Evolutionary conservation across 2,797 vertebrate species (phyloP).

Genomic region (Benthosema pterotum): DNA sequence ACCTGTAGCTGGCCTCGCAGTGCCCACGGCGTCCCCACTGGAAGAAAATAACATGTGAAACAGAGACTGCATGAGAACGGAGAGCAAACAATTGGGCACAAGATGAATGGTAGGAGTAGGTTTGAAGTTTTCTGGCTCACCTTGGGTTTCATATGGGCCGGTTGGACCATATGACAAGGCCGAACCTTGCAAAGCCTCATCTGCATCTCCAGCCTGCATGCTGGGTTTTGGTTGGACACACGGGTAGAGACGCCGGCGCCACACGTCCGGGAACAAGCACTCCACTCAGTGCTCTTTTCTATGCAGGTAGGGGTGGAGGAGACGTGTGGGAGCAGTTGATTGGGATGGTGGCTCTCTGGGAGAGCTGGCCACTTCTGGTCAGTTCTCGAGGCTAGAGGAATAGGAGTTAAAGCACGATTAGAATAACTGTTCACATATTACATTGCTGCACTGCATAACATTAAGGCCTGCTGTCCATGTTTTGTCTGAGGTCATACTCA

Average conservation of each 20-base stretch:
- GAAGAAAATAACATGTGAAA: not conserved
- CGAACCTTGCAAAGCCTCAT: slow-evolving; percentile 82
- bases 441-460: too few species aligned
- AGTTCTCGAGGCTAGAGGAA: slow-evolving; percentile 60
- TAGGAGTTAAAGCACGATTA: not conserved
- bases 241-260: slow-evolving; percentile 88
- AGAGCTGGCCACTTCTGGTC: slow-evolving; percentile 47
- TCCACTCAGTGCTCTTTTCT: slow-evolving; percentile 88
- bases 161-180: slow-evolving; percentile 73
- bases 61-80: not conserved
- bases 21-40: slow-evolving; percentile 58
- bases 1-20: slow-evolving; percentile 72
- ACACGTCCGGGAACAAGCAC: slow-evolving; percentile 88
- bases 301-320: slow-evolving; percentile 48
- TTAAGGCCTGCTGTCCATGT: not conserved
- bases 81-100: not conserved
- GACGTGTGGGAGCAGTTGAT: slow-evolving; percentile 12
- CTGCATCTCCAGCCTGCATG: slow-evolving; percentile 89
- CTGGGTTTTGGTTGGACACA: slow-evolving; percentile 88
- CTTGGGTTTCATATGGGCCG: slow-evolving; percentile 21
- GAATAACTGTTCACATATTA: too few species aligned
- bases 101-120: not conserved
- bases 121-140: slow-evolving; percentile 56
- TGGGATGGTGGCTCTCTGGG: slow-evolving; percentile 30
- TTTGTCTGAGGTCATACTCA: not conserved